Base-by-base conservation (phyloP, 2,797 vertebrate genomes). In the Rhinella marina region DNA sequence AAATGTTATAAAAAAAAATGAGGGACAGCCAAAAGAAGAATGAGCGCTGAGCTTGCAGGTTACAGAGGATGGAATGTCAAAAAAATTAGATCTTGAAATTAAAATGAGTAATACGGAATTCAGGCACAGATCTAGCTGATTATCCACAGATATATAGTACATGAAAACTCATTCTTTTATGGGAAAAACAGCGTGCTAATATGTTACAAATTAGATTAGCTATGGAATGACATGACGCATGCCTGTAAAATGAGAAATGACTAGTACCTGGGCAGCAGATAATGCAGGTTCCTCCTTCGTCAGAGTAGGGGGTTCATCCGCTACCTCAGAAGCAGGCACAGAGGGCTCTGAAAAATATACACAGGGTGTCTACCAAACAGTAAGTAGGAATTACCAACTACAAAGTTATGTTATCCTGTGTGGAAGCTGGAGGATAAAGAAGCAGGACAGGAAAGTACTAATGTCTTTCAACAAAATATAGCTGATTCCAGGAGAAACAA, bases 231-330 rank as follows among this genome's bases (percentile, higher is more conserved):
- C 4, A 21, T 2, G 3, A 12, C 29, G 11, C 17, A 41, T 72
- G 17, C 9, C 7, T 48, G 8, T 48, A 73, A 12, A 48, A 75
- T 13, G 72, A 50, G 41, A 19, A n/a, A 75, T 11, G 2, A 11
- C 10, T 13, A 75, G 95, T 92, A 95, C 96, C 94, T 96, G 95
- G 86, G 93, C 93, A 91, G 95, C 92, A 77, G 94, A 93, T 10
- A 96, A 95, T 83, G 97, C 96, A 14, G 96, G 97, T 83, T 99
- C 98, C 93, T 99, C 98, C 92, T 99, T 99, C 62, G 97, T 99
- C 81, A 99, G 96, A 91, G 98, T 99, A 0, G 98, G 98, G 84
- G 98, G 98, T 92, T 99, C 98, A 25, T 99, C 98, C 14, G 97
- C 97, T 25, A 97, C 96, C 91, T 99, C 98, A 1, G 96, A 97